Evolutionary conservation across 2,888 invertebrate genomes (phyloP), one percentile per base, ranked within the genome.

Genomic region (Physocephala rufipes): DNA sequence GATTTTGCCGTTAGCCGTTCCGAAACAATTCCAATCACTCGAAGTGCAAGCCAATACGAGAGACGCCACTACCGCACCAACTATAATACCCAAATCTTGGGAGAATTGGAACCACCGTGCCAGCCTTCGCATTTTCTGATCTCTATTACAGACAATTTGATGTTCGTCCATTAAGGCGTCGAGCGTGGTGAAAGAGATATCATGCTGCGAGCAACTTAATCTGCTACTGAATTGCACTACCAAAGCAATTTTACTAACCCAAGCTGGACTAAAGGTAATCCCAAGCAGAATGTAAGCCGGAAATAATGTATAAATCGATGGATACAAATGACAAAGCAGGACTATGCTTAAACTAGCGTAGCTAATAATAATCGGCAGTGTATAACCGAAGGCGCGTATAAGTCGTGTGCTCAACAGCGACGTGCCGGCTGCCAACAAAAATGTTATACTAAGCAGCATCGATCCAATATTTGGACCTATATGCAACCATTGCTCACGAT

Each of bases 381-480:
- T 88, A 9, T 88, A 87, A 9, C 89, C 89, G 13, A 89, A 80
- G 75, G 87, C 87, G 21, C 88, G 87, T 0, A 89, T 86, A 45
- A 90, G 78, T 9, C 87, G 86, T 0, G 89, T 89, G 2, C 89
- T 87, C 24, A 87, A 76, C 80, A 87, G 86, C 76, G 83, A 89
- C 51, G 90, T 89, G 0, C 89, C 78, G 0, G 91, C 90, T 1
- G 91, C 91, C 36, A 90, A 83, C 0, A 89, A 81, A 79, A 91
- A 91, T 81, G 91, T 88, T 13, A 88, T 83, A 1, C 91, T 89
- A 15, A 92, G 86, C 1, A 92, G 87, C 65, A 91, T 82, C 0
- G 92, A 90, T 0, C 92, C 92, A 24, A 86, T 82, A 65, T 83
- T 85, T 1, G 86, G 85, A 0, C 86, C 86, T 13, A 85, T 76